These are phyloP conservation scores for Drosophila grimshawi DNA, from an alignment of 1,140 invertebrate genomes.

Conservation along the genomic window DNA sequence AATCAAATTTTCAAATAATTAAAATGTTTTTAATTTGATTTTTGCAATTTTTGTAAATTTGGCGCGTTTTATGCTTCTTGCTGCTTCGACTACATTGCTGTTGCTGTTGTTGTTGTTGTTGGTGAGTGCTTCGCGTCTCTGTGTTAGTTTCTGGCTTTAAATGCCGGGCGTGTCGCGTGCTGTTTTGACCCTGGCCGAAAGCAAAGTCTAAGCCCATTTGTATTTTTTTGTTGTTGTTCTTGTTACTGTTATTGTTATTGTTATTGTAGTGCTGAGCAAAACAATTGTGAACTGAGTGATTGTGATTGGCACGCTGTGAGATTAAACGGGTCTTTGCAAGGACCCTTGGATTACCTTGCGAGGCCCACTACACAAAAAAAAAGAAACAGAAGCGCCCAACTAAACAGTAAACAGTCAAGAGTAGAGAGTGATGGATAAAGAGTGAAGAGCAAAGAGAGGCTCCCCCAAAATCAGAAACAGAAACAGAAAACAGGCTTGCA, in stretches of 20 bases:
- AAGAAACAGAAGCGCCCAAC: background rate
- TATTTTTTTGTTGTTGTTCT: slow-evolving; percentile 4
- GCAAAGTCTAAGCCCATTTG: slow-evolving; percentile 1
- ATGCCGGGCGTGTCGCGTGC: slow-evolving; percentile 39
- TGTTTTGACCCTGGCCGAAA: background rate
- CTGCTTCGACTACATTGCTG: background rate
- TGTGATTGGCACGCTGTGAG: slow-evolving; percentile 15
- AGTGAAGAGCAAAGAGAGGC: background rate
- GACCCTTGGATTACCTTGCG: slow-evolving; percentile 81
- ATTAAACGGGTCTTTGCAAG: slow-evolving; percentile 61
- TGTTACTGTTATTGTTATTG: slow-evolving; percentile 1
- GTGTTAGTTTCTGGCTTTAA: background rate
- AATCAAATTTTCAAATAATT: slow-evolving; percentile 1
- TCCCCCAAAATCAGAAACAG: background rate
- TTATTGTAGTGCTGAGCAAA: slow-evolving; percentile 19
- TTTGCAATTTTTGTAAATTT: background rate
- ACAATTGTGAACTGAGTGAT: slow-evolving; percentile 39
- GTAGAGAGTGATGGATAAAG: too few relatives aligned
- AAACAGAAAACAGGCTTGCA: background rate
- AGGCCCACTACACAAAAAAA: slow-evolving; percentile 25
- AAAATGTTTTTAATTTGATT: background rate
- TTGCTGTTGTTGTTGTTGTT: slow-evolving; percentile 1
- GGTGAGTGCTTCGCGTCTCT: background rate
- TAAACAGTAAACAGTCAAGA: too few relatives aligned
- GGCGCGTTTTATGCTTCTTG: slow-evolving; percentile 9